These are phyloP conservation scores for Solen grandis DNA, from an alignment of 1,140 invertebrate species.

Conservation along the genomic window DNA sequence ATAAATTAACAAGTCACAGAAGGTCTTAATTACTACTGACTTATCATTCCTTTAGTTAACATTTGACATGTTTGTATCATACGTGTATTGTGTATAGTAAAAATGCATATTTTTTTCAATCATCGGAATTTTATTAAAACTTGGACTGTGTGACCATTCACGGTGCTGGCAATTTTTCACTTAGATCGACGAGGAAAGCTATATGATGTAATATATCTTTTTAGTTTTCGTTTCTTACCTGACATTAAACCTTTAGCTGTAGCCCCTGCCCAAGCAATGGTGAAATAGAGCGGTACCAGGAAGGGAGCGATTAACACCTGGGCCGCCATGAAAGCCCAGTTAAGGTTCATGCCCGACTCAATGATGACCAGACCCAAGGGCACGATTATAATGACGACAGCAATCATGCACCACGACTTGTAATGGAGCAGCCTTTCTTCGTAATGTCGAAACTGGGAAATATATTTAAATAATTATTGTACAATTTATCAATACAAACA, in stretches of 20 bases:
- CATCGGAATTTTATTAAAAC: no score
- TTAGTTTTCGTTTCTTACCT: no score
- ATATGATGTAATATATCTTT: no score
- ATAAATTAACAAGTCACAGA: no score
- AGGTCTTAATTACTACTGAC: no score
- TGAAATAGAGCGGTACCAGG: conserved; percentile 58
- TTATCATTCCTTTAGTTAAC: no score
- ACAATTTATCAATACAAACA: background rate
- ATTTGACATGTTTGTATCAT: no score
- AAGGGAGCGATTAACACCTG: conserved; percentile 61
- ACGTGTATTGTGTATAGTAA: no score
- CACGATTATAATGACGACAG: conserved; percentile 63
- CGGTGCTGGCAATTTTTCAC: no score
- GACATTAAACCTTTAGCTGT: conserved; percentile 55
- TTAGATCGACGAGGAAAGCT: no score
- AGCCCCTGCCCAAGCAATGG: conserved; percentile 64
- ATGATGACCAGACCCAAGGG: conserved; percentile 63
- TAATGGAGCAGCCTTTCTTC: conserved; percentile 68
- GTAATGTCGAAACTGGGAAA: conserved; percentile 47
- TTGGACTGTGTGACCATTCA: no score
- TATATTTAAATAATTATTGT: background rate
- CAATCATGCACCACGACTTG: conserved; percentile 68
- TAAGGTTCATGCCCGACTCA: conserved; percentile 62
- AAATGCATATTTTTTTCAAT: no score
- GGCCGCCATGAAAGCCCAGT: conserved; percentile 64